Evolutionary conservation across 2,797 vertebrate species (phyloP), one percentile per base, ranked within the genome.

Genomic region (Channa striata): DNA sequence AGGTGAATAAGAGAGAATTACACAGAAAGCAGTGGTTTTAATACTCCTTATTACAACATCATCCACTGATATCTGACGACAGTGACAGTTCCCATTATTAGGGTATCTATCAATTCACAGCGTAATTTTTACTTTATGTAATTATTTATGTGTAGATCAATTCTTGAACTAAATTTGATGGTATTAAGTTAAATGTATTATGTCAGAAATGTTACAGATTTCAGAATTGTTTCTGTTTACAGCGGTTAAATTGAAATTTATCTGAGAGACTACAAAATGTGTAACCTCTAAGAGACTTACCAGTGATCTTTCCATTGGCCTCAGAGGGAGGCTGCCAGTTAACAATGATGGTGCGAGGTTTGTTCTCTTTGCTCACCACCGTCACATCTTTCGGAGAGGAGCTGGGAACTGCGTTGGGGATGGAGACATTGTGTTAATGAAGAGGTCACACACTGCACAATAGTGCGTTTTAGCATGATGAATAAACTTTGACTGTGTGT

Each of bases 291-390:
- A 14, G 14, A 39, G 43, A 73, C 90, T 81, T 76, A 99, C 98
- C 98, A 78, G 98, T 99, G 78, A 99, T 99, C 85, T 99, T 99
- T 66, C 98, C 98, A 0, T 99, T 99, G 89, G 98, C 98, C 87
- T 99, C 98, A 0, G 98, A 98, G 0, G 98, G 98, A 17, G 98
- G 98, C 89, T 99, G 98, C 98, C 98, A 99, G 92, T 99, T 99
- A 5, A 99, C 95, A 37, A 99, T 99, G 62, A 99, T 99, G 59
- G 97, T 99, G 56, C 96, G 95, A 11, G 98, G 97, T 19, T 98
- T 97, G 53, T 97, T 96, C 87, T 99, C 98, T 90, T 99, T 99
- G 95, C 97, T 99, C 82, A 99, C 97, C 74, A 99, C 97, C 0
- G 98, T 99, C 90, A 99, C 97, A 5, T 99, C 98, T 87, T 99